phyloP scores from a whole-genome alignment of 2,113 vertebrate species.

The Mus pahari region DNA sequence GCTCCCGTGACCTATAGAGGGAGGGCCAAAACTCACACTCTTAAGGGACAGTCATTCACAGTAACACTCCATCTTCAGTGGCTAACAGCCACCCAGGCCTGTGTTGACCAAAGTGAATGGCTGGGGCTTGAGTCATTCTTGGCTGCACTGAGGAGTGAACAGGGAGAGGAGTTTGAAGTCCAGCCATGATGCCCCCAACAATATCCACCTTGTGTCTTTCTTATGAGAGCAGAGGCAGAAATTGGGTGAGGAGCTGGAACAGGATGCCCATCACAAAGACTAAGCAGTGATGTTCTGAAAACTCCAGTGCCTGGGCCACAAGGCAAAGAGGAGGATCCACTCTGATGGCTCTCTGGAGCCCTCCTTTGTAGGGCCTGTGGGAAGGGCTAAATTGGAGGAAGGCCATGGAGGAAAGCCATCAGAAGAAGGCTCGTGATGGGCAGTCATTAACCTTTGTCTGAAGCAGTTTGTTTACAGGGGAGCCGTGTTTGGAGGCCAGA shows the following conservation, averaged over 20 bases:
- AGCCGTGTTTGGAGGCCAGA: not conserved
- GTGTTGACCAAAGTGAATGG: not conserved
- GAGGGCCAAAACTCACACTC: not conserved
- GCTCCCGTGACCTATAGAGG: no score
- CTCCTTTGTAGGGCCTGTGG: not conserved
- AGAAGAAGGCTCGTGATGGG: not conserved
- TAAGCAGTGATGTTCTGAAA: not conserved
- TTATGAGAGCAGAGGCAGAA: not conserved
- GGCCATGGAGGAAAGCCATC: not conserved
- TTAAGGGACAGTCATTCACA: no score
- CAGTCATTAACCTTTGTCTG: constrained; percentile 50
- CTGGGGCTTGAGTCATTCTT: not conserved
- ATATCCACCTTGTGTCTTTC: not conserved
- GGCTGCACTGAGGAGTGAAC: not conserved
- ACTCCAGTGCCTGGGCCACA: accelerated
- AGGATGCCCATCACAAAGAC: not conserved
- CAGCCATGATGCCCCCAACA: not conserved
- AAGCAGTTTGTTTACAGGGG: not conserved
- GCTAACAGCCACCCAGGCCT: not conserved
- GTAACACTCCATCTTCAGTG: not conserved
- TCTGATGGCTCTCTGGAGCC: not conserved
- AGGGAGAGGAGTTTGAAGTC: not conserved
- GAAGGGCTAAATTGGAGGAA: no score
- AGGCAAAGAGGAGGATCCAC: not conserved
- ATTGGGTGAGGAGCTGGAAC: accelerated